Conservation (phyloP, 2,888 invertebrate genomes). For the Zootermopsis nevadensis region DNA sequence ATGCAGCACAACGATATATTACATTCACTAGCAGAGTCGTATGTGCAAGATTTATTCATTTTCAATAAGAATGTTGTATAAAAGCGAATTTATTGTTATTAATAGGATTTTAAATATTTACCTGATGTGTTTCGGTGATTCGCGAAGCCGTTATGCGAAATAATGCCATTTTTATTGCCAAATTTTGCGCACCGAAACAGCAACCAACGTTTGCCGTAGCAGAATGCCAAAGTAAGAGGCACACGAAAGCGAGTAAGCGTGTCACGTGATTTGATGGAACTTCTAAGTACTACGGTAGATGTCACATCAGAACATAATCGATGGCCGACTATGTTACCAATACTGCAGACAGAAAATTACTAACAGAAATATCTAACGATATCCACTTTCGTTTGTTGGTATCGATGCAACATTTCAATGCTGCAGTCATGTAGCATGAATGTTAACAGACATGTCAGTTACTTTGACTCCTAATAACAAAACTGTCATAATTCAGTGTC, state of each 20-base stretch:
- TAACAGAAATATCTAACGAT: neutral
- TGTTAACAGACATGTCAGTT: too few relatives aligned
- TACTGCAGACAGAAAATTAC: neutral
- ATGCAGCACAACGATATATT: too few relatives aligned
- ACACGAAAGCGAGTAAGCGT: conserved; percentile 31
- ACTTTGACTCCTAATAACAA: too few relatives aligned
- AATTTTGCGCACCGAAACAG: neutral
- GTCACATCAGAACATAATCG: conserved; percentile 35
- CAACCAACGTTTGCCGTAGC: conserved; percentile 42
- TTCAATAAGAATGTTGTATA: neutral
- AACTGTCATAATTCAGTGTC: too few relatives aligned
- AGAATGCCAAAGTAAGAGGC: conserved; percentile 43
- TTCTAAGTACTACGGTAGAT: conserved; percentile 31
- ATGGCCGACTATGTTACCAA: neutral
- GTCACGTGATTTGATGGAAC: conserved; percentile 44
- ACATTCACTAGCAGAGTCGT: too few relatives aligned
- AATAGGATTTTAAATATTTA: conserved; percentile 42
- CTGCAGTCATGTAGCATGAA: too few relatives aligned
- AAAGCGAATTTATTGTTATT: neutral
- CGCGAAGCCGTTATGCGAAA: conserved; percentile 73
- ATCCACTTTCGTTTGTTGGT: too few relatives aligned
- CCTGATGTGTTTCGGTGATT: conserved; percentile 70
- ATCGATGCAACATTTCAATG: too few relatives aligned
- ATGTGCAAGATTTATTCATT: too few relatives aligned
- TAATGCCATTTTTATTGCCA: conserved; percentile 69